Base-by-base conservation (phyloP, 2,797 vertebrate species). In the Hyperoplus lanceolatus region DNA sequence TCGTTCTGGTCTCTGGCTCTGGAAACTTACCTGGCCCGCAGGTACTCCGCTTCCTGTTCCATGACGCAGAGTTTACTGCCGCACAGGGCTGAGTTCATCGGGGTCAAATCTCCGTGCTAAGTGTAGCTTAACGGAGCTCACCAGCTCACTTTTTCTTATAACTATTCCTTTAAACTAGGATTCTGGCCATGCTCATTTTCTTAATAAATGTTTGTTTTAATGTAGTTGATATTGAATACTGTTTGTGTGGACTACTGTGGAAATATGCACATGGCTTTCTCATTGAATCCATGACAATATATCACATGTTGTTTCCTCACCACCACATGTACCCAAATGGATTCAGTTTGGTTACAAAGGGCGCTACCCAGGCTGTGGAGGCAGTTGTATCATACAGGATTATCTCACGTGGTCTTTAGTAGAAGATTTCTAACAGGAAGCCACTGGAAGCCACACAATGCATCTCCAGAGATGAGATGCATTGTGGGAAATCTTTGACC, bases 101-200 rank as follows among this genome's bases (percentile, higher is more conserved):
- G 45, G 45, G 77, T 80, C 51, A 56, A 49, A 80, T 72, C 53
- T 83, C 18, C 9, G 11, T 3, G 49, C 8, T 10, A 10, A 38
- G 29, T 84, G 57, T 79, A 79, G 60, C 67, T 75, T 85, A 82
- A 84, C 79, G 70, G 77, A 61, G 12, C 60, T 14, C 6, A 29
- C 29, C 29, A 29, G 29, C 29, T 3, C 29, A 29, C 29, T 29
- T 29, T 29, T 29, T 29, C 29, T 29, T 29, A 29, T 29, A 29
- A 29, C 29, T 29, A 29, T 29, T 29, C 29, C 29, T 29, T 29
- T 29, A 21, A 21, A 21, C 21, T 21, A 29, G 29, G 29, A 29
- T 29, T 29, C 29, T 29, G 29, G 29, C 29, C 29, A 29, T 29
- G 29, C 29, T 29, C 29, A 29, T 29, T 29, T 29, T 29, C 29